Conservation (phyloP, 2,113 vertebrate species). For the Odontesthes bonariensis region DNA sequence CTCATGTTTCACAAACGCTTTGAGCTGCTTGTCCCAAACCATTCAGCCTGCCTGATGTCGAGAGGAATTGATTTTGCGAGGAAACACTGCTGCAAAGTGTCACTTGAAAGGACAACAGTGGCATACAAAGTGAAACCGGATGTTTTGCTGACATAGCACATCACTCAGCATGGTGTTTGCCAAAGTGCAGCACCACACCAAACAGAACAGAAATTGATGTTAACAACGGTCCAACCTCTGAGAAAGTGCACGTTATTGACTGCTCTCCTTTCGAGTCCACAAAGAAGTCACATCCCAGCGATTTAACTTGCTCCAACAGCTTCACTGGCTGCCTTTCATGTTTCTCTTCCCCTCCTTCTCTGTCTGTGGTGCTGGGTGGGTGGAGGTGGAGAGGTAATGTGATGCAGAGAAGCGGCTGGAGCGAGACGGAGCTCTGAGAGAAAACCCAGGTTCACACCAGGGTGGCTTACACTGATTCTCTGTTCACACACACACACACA, state of each 20-base stretch:
- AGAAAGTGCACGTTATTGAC: conserved; percentile 22
- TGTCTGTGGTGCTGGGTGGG: conserved; percentile 32
- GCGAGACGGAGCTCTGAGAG: conserved; percentile 54
- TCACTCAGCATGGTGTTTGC: conserved; percentile 36
- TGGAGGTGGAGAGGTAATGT: conserved; percentile 63
- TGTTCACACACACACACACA: conserved; percentile 32
- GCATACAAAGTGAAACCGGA: conserved; percentile 36
- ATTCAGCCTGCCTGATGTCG: not conserved
- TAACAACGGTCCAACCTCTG: conserved; percentile 2
- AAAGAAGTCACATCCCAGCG: conserved; percentile 38
- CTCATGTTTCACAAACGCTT: not conserved
- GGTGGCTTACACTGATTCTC: conserved; percentile 52
- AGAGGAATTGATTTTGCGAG: conserved; percentile 46
- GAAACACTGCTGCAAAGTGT: conserved; percentile 51
- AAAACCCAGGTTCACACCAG: conserved; percentile 65
- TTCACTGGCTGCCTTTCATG: conserved; percentile 47
- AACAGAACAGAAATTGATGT: conserved; percentile 15
- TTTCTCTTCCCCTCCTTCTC: conserved; percentile 25
- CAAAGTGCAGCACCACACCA: conserved; percentile 27
- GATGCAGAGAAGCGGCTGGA: conserved; percentile 64
- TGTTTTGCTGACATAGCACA: conserved; percentile 51
- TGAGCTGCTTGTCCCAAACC: not conserved
- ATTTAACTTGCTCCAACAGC: conserved; percentile 37
- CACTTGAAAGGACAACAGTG: conserved; percentile 23
- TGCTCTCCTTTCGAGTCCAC: conserved; percentile 40